Evolutionary conservation across 2,113 vertebrate genomes (phyloP).

Genomic region (Xenopus tropicalis): DNA sequence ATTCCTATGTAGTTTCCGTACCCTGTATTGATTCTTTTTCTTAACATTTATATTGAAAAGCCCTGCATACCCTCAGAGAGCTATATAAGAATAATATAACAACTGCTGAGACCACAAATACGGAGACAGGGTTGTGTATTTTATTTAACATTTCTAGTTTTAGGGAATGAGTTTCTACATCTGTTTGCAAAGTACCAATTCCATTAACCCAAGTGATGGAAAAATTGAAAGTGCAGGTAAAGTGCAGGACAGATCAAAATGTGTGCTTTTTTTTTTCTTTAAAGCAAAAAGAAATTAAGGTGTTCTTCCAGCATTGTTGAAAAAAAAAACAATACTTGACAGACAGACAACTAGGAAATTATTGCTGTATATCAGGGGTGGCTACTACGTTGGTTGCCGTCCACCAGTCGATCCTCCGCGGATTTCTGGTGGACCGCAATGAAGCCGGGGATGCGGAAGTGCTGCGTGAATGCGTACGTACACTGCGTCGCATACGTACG

Average conservation of each 20-base stretch:
- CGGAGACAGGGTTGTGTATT: conserved; percentile 4
- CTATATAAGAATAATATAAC: conserved; percentile 12
- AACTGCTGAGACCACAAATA: background rate
- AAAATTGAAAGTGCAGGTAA: conserved; percentile 5
- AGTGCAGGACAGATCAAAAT: background rate
- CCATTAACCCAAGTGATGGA: conserved; percentile 14
- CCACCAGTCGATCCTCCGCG: no score
- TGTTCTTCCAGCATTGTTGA: no score
- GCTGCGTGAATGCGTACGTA: no score
- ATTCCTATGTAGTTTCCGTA: conserved; percentile 7
- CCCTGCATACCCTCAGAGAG: conserved; percentile 17
- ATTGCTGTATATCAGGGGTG: no score
- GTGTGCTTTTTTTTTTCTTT: background rate
- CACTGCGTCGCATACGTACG: no score
- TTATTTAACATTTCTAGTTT: background rate
- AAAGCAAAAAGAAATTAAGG: background rate
- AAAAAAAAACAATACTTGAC: no score
- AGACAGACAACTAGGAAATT: no score
- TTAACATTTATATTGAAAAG: conserved; percentile 24
- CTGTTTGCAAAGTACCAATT: conserved; percentile 11
- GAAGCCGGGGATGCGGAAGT: no score
- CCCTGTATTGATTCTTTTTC: conserved; percentile 21
- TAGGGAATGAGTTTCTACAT: conserved; percentile 2
- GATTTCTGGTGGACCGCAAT: no score
- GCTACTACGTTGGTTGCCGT: no score